Conservation (phyloP, 2,797 vertebrate genomes). For the Staurois parvus region DNA sequence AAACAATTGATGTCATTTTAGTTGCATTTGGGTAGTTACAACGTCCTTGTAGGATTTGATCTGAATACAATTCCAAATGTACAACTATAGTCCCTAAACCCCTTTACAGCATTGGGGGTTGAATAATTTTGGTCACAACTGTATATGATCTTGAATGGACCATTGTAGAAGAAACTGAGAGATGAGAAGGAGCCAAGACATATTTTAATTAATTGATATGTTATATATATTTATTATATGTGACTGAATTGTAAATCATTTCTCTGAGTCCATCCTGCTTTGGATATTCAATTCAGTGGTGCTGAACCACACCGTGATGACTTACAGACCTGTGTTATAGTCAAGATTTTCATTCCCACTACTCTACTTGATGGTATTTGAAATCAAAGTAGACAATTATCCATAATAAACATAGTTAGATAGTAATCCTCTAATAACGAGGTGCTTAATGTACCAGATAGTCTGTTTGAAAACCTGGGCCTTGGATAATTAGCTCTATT, state of each 20-base stretch:
- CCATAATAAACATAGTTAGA: slow-evolving; percentile 33
- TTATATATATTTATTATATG: slow-evolving; percentile 18
- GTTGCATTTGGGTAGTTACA: too few relatives aligned
- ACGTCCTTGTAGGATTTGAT: too few relatives aligned
- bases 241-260: slow-evolving; percentile 46
- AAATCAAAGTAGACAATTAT: slow-evolving; percentile 43
- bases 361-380: slow-evolving; percentile 16
- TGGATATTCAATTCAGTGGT: slow-evolving; percentile 29
- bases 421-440: slow-evolving; percentile 37
- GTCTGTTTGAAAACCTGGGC: slow-evolving; percentile 39
- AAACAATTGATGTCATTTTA: too few relatives aligned
- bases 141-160: too few relatives aligned
- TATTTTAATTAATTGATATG: too few relatives aligned
- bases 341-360: background rate
- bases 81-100: too few relatives aligned
- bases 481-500: slow-evolving; percentile 45
- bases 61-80: too few relatives aligned
- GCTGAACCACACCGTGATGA: slow-evolving; percentile 12
- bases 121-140: too few relatives aligned
- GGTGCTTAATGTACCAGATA: slow-evolving; percentile 38
- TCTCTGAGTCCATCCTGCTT: slow-evolving; percentile 33
- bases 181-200: too few relatives aligned
- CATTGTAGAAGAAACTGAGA: too few relatives aligned
- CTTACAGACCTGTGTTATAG: background rate
- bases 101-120: too few relatives aligned